These are phyloP conservation scores for Micropoecilia bifurca DNA, from an alignment of 2,797 vertebrate species.

Conservation along the genomic window DNA sequence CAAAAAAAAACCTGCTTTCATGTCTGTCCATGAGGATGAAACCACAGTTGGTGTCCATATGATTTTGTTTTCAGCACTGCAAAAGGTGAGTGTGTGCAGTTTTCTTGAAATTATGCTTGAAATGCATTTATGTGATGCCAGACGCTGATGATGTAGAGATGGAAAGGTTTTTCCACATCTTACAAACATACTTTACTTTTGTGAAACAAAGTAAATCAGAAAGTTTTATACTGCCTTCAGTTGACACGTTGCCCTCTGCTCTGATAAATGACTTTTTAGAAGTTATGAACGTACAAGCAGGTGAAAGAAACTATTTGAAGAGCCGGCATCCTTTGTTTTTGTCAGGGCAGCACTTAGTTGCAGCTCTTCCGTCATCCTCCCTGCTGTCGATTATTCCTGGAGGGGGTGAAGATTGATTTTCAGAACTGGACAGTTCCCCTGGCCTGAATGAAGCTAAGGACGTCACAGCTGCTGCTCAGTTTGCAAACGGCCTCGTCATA, in stretches of 20 bases:
- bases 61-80: constrained; percentile 32
- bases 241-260: background rate
- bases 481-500: constrained; percentile 61
- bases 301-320: constrained; percentile 43
- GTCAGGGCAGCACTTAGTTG: constrained; percentile 36
- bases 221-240: background rate
- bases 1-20: constrained; percentile 10
- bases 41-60: constrained; percentile 26
- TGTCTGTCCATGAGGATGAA: constrained; percentile 53
- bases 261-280: background rate
- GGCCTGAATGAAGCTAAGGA: constrained; percentile 57
- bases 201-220: background rate
- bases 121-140: background rate
- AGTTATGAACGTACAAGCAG: constrained; percentile 33
- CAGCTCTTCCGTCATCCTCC: constrained; percentile 6
- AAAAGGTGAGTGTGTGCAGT: constrained; percentile 57
- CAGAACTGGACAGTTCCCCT: constrained; percentile 77
- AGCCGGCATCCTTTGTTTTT: constrained; percentile 48
- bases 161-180: background rate
- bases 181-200: background rate
- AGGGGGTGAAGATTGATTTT: constrained; percentile 69
- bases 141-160: background rate
- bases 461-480: constrained; percentile 63
- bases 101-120: background rate
- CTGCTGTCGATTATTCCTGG: constrained; percentile 65